Percentiles rank a stretch among this genome's conserved stretches.
phyloP scores from a whole-genome alignment of 2,113 vertebrate genomes.

The Brachyistius frenatus region DNA sequence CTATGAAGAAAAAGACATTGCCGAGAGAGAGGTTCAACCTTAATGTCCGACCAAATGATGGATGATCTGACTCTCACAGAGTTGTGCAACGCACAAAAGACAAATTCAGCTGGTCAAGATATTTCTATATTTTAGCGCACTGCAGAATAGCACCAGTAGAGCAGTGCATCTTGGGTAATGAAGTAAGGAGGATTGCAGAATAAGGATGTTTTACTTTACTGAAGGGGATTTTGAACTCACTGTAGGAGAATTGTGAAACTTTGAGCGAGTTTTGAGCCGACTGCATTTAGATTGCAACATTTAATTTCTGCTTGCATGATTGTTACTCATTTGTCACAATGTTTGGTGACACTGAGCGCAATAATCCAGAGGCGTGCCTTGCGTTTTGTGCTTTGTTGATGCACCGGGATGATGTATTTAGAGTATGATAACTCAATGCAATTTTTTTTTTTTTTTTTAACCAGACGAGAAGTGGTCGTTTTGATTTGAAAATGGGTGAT shows the following conservation, averaged over 20 bases:
- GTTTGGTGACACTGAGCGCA: not conserved
- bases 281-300: slow-evolving; percentile 9
- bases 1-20: slow-evolving; percentile 47
- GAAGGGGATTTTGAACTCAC: slow-evolving; percentile 37
- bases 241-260: slow-evolving; percentile 4
- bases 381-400: not conserved
- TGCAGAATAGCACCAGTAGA: slow-evolving; percentile 73
- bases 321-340: slow-evolving; percentile 31
- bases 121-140: slow-evolving; percentile 74
- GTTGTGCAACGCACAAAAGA: slow-evolving; percentile 64
- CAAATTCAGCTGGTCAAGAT: slow-evolving; percentile 70
- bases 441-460: not conserved
- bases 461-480: not conserved
- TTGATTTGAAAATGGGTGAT: not conserved
- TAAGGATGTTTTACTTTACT: slow-evolving; percentile 56
- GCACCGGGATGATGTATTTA: not conserved
- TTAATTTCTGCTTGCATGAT: slow-evolving; percentile 12
- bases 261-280: slow-evolving; percentile 7
- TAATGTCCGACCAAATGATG: slow-evolving; percentile 72
- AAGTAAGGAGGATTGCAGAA: slow-evolving; percentile 65
- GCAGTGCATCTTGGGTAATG: slow-evolving; percentile 73
- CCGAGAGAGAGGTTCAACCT: slow-evolving; percentile 62
- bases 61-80: slow-evolving; percentile 69
- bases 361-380: not conserved
- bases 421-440: not conserved